Conservation (phyloP, 2,113 vertebrate species). For the Scopus umbretta region DNA sequence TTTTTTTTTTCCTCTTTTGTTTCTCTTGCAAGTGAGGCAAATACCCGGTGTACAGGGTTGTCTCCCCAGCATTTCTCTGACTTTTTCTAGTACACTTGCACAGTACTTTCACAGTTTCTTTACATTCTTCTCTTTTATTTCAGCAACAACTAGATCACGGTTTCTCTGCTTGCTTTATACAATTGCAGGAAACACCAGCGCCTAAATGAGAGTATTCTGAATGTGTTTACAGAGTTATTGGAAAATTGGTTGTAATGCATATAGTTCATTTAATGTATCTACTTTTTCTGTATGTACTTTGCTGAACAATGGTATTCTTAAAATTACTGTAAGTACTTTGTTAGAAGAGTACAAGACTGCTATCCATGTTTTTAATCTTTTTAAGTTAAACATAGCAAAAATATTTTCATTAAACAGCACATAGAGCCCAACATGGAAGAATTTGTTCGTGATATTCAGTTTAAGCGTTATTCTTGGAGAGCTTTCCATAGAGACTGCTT, state of each 20-base stretch:
- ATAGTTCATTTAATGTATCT: neutral
- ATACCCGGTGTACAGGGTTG: neutral
- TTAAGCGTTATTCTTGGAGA: slow-evolving; percentile 3
- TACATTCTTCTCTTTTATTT: neutral
- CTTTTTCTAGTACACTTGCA: neutral
- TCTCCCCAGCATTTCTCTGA: neutral
- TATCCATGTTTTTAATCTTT: neutral
- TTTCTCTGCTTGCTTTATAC: neutral
- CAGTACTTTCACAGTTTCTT: neutral
- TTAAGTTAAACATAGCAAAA: neutral
- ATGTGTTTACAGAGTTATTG: neutral
- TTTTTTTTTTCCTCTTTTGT: neutral
- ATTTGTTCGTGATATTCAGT: neutral
- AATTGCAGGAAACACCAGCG: neutral
- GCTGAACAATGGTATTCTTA: neutral
- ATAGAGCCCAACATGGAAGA: neutral
- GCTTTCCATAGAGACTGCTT: neutral
- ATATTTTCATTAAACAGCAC: neutral
- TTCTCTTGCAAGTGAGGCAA: neutral
- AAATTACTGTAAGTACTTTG: neutral
- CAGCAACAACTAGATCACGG: neutral
- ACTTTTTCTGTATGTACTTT: neutral
- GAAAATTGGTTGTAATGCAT: neutral
- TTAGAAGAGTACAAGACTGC: neutral
- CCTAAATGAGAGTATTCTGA: neutral